Conservation (phyloP, 1,140 invertebrate species). For the Sinonovacula constricta region DNA sequence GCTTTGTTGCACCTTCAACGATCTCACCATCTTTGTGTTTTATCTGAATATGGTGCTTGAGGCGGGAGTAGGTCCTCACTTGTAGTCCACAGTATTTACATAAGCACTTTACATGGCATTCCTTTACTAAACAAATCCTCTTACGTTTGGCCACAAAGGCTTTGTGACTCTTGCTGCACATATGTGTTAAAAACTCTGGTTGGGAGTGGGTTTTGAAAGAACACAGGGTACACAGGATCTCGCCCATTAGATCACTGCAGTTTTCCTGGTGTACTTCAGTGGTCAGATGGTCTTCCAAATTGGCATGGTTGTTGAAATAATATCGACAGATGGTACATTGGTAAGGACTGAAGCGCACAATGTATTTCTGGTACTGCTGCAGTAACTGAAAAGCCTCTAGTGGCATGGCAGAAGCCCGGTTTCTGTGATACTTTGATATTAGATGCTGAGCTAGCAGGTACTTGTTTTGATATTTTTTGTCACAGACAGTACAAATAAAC, state of each 20-base stretch:
- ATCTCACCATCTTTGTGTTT: conserved; percentile 80
- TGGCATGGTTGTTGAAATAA: conserved; percentile 87
- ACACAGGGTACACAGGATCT: conserved; percentile 87
- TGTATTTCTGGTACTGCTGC: conserved; percentile 86
- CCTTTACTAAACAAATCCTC: conserved; percentile 88
- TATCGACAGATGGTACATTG: conserved; percentile 91
- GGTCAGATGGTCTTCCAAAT: conserved; percentile 87
- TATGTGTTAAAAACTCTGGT: conserved; percentile 85
- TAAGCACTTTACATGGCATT: conserved; percentile 81
- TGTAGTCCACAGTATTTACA: conserved; percentile 81
- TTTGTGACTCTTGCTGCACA: conserved; percentile 74
- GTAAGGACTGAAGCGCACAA: conserved; percentile 89
- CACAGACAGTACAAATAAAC: conserved; percentile 76
- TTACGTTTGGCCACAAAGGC: conserved; percentile 71
- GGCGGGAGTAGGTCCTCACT: conserved; percentile 80
- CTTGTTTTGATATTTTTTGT: conserved; percentile 69
- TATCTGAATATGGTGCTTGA: conserved; percentile 84
- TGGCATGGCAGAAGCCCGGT: conserved; percentile 65
- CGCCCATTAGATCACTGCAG: conserved; percentile 81
- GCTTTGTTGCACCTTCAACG: conserved; percentile 21
- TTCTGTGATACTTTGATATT: conserved; percentile 68
- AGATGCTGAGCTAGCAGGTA: conserved; percentile 72
- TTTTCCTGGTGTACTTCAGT: conserved; percentile 82
- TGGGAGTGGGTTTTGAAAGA: conserved; percentile 85
- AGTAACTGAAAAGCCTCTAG: conserved; percentile 83